Evolutionary conservation across 2,888 invertebrate genomes (phyloP).

Genomic region (Hypomecis atomaria): DNA sequence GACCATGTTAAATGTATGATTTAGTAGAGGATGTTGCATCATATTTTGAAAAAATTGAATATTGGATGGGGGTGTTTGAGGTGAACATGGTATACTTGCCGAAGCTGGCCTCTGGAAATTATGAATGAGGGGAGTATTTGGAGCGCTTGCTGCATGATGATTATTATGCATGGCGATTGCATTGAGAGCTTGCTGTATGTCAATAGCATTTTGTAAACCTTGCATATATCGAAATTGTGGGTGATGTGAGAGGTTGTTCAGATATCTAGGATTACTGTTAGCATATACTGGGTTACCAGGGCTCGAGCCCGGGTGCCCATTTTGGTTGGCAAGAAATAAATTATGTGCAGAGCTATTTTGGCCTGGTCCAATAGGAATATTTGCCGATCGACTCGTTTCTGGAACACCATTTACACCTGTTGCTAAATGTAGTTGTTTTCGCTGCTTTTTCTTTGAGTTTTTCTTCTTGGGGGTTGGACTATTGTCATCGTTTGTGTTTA

Average conservation of each 20-base stretch:
- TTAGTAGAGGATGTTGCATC: conserved; percentile 74
- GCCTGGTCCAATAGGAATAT: conserved; percentile 27
- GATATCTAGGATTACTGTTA: conserved; percentile 64
- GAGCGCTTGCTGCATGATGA: conserved; percentile 53
- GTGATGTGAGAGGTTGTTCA: conserved; percentile 71
- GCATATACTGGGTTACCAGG: conserved; percentile 59
- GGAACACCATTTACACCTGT: conserved; percentile 45
- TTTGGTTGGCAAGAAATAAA: conserved; percentile 53
- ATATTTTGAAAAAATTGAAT: conserved; percentile 62
- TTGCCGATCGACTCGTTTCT: conserved; percentile 37
- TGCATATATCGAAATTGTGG: conserved; percentile 68
- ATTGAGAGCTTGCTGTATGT: conserved; percentile 33
- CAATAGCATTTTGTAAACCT: conserved; percentile 47
- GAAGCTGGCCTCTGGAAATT: conserved; percentile 39
- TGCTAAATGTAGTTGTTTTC: conserved; percentile 57
- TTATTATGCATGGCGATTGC: conserved; percentile 41
- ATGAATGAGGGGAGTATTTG: conserved; percentile 53
- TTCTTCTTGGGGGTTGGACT: conserved; percentile 56
- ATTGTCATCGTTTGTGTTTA: conserved; percentile 49
- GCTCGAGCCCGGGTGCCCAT: conserved; percentile 56
- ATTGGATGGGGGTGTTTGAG: conserved; percentile 31
- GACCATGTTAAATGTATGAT: conserved; percentile 51
- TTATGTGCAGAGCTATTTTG: conserved; percentile 61
- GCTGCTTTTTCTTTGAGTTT: conserved; percentile 66
- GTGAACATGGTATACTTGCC: conserved; percentile 50